phyloP scores from a whole-genome alignment of 2,888 invertebrate genomes.

The Cybosia mesomella region DNA sequence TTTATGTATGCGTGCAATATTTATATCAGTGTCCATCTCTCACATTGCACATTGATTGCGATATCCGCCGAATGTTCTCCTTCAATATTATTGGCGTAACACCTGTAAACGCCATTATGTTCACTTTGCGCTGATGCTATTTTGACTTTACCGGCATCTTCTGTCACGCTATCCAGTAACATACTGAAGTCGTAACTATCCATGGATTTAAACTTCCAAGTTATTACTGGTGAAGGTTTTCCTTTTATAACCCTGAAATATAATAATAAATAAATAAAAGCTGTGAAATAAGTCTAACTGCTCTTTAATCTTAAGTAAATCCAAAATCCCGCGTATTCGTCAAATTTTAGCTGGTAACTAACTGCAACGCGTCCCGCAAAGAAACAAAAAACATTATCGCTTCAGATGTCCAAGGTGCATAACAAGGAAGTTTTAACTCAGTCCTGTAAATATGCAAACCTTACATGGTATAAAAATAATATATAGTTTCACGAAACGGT shows the following conservation, averaged over 20 bases:
- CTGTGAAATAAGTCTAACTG: too few species aligned
- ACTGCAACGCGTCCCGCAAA: too few species aligned
- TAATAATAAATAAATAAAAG: too few species aligned
- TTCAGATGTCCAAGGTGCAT: too few species aligned
- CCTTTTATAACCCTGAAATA: slow-evolving; percentile 68
- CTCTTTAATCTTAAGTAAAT: not conserved
- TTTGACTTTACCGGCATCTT: slow-evolving; percentile 53
- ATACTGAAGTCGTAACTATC: slow-evolving; percentile 50
- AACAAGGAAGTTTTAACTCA: too few species aligned
- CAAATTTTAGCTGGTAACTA: not conserved
- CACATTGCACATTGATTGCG: slow-evolving; percentile 67
- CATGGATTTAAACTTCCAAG: slow-evolving; percentile 66
- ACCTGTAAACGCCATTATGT: slow-evolving; percentile 69
- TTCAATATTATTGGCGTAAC: slow-evolving; percentile 65
- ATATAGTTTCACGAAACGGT: too few species aligned
- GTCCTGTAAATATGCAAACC: too few species aligned
- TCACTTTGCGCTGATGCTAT: slow-evolving; percentile 57
- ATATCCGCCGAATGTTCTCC: slow-evolving; percentile 63
- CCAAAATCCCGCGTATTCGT: not conserved
- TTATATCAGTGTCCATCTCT: slow-evolving; percentile 40
- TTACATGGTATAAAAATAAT: too few species aligned
- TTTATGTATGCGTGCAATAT: not conserved
- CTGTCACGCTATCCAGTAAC: slow-evolving; percentile 59
- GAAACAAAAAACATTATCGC: too few species aligned
- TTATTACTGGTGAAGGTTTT: slow-evolving; percentile 65